A percentile compares a stretch with the other conserved stretches of the same genome.
phyloP scores from a whole-genome alignment of 2,113 vertebrate genomes.

The Balaeniceps rex region DNA sequence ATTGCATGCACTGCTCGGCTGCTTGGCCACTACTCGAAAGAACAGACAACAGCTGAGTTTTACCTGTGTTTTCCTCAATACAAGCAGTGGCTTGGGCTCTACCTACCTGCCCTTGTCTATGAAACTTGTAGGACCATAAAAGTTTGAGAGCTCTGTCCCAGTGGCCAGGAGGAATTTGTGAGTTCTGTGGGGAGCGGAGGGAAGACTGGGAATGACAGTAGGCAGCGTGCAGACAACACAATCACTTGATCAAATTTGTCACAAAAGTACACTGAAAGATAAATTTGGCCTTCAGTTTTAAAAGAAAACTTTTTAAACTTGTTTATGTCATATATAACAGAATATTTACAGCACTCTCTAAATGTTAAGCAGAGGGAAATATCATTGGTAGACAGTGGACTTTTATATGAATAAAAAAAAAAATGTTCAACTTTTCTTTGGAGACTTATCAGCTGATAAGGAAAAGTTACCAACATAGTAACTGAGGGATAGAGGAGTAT shows the following conservation, averaged over 20 bases:
- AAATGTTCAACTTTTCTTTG: neutral
- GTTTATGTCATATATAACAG: neutral
- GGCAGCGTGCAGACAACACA: accelerated
- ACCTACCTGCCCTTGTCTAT: neutral
- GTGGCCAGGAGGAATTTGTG: neutral
- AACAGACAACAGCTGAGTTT: neutral
- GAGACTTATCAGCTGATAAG: neutral
- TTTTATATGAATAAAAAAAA: neutral
- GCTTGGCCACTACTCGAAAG: neutral
- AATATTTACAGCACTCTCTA: neutral
- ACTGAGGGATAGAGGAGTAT: neutral
- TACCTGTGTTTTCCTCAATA: neutral
- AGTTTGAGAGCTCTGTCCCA: neutral
- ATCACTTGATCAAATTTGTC: neutral
- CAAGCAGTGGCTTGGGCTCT: neutral
- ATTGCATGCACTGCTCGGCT: no score
- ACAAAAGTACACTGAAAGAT: neutral
- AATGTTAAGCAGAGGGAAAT: conserved; percentile 5
- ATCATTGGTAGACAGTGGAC: neutral
- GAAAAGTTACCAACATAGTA: neutral
- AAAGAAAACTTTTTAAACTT: neutral
- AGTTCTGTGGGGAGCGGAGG: neutral
- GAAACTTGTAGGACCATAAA: neutral
- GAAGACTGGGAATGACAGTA: neutral
- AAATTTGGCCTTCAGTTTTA: neutral